phyloP scores from a whole-genome alignment of 1,140 invertebrate species.

The Lasioglossum baleicum region DNA sequence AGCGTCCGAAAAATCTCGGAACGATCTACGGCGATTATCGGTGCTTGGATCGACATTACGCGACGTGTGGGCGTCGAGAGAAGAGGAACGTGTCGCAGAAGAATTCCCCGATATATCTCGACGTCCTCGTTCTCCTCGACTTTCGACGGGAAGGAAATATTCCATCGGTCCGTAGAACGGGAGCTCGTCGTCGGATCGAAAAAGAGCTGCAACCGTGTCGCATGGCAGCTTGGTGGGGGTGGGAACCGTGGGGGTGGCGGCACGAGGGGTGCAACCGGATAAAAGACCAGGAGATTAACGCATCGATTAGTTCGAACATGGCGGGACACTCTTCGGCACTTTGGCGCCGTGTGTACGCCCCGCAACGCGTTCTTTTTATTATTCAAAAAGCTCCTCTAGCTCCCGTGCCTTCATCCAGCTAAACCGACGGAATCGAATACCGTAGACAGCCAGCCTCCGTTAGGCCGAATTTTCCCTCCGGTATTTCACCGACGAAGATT shows the following conservation, averaged over 20 bases:
- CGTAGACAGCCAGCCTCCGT: conserved; percentile 25
- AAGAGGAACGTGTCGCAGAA: conserved; percentile 10
- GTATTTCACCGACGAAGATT: conserved; percentile 2
- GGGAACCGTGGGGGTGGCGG: conserved; percentile 13
- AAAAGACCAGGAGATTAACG: conserved; percentile 74
- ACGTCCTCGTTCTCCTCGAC: conserved; percentile 46
- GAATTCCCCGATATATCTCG: conserved; percentile 52
- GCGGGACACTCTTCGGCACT: conserved; percentile 75
- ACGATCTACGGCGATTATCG: conserved; percentile 7
- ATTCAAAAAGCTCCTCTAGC: conserved; percentile 43
- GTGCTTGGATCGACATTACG: too few species aligned
- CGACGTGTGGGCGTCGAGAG: background rate
- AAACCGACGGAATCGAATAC: conserved; percentile 30
- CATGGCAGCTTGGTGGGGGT: conserved; percentile 19
- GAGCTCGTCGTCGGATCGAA: conserved; percentile 35
- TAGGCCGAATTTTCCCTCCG: conserved; percentile 15
- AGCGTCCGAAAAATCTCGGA: background rate
- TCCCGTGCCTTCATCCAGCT: conserved; percentile 25
- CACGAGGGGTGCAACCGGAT: conserved; percentile 40
- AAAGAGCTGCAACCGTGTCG: conserved; percentile 47
- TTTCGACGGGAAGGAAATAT: conserved; percentile 53
- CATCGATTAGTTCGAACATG: conserved; percentile 75
- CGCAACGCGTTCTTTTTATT: conserved; percentile 57
- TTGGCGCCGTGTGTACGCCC: conserved; percentile 62
- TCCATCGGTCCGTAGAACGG: conserved; percentile 54